Conservation (phyloP, 1,140 invertebrate species). For the Chlorops oryzae region DNA sequence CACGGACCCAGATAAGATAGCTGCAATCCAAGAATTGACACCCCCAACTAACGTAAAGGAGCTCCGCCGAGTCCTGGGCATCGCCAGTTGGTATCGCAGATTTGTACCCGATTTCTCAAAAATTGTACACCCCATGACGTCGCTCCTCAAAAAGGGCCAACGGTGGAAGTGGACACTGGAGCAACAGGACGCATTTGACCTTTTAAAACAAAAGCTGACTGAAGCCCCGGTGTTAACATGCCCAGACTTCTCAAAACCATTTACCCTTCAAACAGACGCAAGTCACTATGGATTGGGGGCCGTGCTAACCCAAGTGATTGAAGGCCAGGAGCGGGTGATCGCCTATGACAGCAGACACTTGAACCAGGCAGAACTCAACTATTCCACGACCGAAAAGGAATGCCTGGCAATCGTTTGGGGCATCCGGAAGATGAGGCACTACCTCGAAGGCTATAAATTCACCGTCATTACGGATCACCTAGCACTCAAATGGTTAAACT, state of each 20-base stretch:
- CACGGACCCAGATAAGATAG: no score
- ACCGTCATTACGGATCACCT: no score
- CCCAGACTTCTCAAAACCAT: constrained; percentile 14
- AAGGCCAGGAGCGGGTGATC: no score
- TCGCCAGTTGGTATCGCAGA: constrained; percentile 37
- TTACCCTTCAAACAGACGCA: constrained; percentile 10
- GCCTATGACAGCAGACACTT: no score
- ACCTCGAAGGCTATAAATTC: no score
- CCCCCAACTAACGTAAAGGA: constrained; percentile 28
- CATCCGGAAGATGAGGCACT: no score
- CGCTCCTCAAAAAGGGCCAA: constrained; percentile 17
- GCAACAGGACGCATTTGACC: constrained; percentile 4
- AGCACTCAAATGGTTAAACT: no score
- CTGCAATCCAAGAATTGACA: constrained; percentile 30
- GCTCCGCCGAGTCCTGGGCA: constrained; percentile 39
- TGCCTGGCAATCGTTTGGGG: no score
- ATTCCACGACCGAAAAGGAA: no score
- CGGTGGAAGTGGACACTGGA: constrained; percentile 6
- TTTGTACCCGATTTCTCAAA: constrained; percentile 37
- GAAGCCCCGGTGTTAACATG: no score
- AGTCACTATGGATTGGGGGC: constrained; percentile 2
- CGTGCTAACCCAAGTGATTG: not conserved
- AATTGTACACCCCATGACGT: constrained; percentile 30
- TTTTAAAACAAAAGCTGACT: constrained; percentile 9
- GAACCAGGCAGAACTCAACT: no score